phyloP scores from a whole-genome alignment of 2,797 vertebrate species.

The Pangasius sanitwongsei region DNA sequence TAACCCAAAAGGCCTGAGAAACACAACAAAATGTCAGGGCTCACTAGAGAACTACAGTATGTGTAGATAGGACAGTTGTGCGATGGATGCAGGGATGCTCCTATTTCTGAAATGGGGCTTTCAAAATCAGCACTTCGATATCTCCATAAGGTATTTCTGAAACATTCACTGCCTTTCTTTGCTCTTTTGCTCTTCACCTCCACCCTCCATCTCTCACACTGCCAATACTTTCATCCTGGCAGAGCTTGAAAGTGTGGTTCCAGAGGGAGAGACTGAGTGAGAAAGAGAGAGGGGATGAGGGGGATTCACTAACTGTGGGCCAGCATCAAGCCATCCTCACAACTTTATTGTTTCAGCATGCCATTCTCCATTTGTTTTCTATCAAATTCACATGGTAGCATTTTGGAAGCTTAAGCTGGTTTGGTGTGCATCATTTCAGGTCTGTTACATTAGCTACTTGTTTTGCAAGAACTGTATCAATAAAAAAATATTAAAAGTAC shows the following conservation, averaged over 20 bases:
- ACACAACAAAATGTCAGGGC: background rate
- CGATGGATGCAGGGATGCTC: background rate
- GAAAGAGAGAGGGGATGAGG: constrained; percentile 68
- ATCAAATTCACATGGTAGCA: constrained; percentile 90
- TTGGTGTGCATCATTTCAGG: constrained; percentile 69
- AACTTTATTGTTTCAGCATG: constrained; percentile 78
- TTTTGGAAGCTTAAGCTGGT: constrained; percentile 82
- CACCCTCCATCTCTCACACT: constrained; percentile 44
- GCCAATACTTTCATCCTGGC: constrained; percentile 68
- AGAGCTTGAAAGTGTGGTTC: constrained; percentile 73
- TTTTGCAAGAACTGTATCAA: constrained; percentile 73
- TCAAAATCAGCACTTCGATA: constrained; percentile 38
- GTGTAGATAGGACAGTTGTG: background rate
- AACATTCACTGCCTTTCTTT: constrained; percentile 32
- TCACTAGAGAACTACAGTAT: background rate
- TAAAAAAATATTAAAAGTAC: constrained; percentile 62
- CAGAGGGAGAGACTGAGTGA: constrained; percentile 49
- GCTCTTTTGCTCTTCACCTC: constrained; percentile 42
- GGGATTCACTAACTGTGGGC: constrained; percentile 77
- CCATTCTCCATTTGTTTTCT: constrained; percentile 87
- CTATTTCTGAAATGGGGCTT: constrained; percentile 33
- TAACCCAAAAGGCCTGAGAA: background rate
- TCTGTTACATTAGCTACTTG: constrained; percentile 83
- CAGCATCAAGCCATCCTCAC: constrained; percentile 69
- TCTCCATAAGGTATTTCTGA: constrained; percentile 65